Base-by-base conservation (phyloP, 2,888 invertebrate species). In the Ornithoptera priamus region DNA sequence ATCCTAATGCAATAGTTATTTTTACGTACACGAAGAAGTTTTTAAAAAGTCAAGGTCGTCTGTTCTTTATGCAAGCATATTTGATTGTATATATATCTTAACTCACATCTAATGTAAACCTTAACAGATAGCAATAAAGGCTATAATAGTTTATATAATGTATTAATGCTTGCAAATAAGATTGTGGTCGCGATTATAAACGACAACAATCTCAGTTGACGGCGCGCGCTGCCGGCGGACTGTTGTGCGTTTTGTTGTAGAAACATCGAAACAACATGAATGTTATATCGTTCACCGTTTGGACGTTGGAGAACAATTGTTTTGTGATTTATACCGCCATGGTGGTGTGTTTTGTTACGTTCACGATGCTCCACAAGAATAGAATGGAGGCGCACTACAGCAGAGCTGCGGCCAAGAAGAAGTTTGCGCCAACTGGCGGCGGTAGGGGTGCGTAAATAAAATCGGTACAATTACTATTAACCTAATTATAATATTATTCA, bases 251-350 rank as follows among this genome's bases (percentile, higher is more conserved):
- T 53, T 5, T n/a, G 53, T 53, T 53, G 18, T 18, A 3, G 53
- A 59, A 71, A 69, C 24, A 67, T 18, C 36, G 20, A 8, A 15
- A 56, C 53, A 67, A 62, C 75, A 92, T 92, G 92, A 92, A 92
- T 75, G 71, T 88, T 42, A 85, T 92, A 67, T 91, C 92, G 46
- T 70, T 87, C 7, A 82, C 83, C 2, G 85, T 92, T 70, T 91
- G 87, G 87, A 85, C 87, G 12, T 77, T 92, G 73, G 92, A 92
- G 75, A 86, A 88, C 58, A 88, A 92, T 77, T 92, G 90, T 85
- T 90, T 86, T 74, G 80, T 84, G 42, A 88, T 92, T 59, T 92
- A 92, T 68, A 85, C 86, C 7, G 82, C 82, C 1, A 75, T 92
- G 65, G 82, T 89, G 57, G 81, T 86, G 69, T 83, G 85, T 77